These are phyloP conservation scores for Danio kyathit DNA, from an alignment of 2,797 vertebrate species.

Conservation along the genomic window DNA sequence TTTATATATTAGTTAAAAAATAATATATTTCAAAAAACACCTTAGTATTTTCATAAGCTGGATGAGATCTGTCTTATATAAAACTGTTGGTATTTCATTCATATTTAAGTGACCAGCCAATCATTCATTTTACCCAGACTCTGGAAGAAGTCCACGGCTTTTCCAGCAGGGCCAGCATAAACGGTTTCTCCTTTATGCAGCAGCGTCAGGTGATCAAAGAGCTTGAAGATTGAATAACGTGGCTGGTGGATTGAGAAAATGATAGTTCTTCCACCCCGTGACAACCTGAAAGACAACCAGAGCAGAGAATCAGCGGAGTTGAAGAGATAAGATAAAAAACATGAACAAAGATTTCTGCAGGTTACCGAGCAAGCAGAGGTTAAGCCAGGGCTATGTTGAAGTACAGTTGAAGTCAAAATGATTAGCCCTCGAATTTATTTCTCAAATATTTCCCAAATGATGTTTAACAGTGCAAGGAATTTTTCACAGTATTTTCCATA, in stretches of 20 bases:
- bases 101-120: neutral
- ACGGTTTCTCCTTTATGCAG: slow-evolving; percentile 77
- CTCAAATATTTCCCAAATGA: no score
- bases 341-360: neutral
- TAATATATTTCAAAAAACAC: neutral
- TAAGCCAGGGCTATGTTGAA: neutral
- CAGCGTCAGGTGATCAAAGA: slow-evolving; percentile 74
- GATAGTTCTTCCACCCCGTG: slow-evolving; percentile 78
- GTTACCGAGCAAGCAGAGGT: neutral
- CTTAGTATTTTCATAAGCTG: neutral
- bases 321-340: neutral
- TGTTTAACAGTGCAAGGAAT: no score
- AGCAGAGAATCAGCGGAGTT: neutral
- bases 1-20: neutral
- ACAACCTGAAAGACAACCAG: slow-evolving; percentile 70
- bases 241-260: slow-evolving; percentile 87
- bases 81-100: neutral
- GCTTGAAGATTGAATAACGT: slow-evolving; percentile 82
- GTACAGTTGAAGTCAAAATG: no score
- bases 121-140: slow-evolving; percentile 67
- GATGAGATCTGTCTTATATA: neutral
- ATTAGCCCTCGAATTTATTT: no score
- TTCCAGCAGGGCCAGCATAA: slow-evolving; percentile 70
- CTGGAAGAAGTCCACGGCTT: slow-evolving; percentile 76
- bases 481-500: no score